Evolutionary conservation across 2,113 vertebrate genomes (phyloP).

Genomic region (Cyanoramphus novaezelandiae): DNA sequence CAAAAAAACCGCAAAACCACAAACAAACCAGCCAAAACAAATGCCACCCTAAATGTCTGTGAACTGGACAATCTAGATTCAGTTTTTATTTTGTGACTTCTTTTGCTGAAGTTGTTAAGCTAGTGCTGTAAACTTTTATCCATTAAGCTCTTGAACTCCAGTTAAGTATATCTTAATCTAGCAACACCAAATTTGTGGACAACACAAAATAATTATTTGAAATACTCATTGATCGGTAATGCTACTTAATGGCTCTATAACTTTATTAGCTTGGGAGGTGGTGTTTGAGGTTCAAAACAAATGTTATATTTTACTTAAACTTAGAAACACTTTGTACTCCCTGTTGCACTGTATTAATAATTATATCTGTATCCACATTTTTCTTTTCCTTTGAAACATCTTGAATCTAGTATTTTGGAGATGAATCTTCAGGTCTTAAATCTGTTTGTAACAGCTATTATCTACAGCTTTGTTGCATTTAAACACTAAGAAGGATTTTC

Average conservation of each 20-base stretch:
- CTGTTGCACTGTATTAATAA: neutral
- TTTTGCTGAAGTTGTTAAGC: neutral
- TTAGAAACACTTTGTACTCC: accelerated
- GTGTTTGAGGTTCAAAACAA: neutral
- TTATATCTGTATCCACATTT: neutral
- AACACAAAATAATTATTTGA: neutral
- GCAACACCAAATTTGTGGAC: neutral
- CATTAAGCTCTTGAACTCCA: neutral
- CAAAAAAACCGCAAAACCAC: neutral
- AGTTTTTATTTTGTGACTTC: neutral
- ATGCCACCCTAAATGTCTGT: neutral
- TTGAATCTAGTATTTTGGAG: neutral
- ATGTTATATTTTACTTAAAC: neutral
- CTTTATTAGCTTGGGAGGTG: neutral
- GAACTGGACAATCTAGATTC: neutral
- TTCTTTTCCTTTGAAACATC: neutral
- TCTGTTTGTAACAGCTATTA: neutral
- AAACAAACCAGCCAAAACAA: neutral
- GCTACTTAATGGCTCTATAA: neutral
- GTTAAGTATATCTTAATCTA: neutral
- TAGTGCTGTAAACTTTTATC: neutral
- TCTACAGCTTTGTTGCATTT: neutral
- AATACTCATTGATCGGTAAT: neutral
- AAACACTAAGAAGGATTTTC: neutral
- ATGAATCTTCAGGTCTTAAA: neutral